Base-by-base conservation (phyloP, 2,797 vertebrate genomes). In the Darevskia mixta region DNA sequence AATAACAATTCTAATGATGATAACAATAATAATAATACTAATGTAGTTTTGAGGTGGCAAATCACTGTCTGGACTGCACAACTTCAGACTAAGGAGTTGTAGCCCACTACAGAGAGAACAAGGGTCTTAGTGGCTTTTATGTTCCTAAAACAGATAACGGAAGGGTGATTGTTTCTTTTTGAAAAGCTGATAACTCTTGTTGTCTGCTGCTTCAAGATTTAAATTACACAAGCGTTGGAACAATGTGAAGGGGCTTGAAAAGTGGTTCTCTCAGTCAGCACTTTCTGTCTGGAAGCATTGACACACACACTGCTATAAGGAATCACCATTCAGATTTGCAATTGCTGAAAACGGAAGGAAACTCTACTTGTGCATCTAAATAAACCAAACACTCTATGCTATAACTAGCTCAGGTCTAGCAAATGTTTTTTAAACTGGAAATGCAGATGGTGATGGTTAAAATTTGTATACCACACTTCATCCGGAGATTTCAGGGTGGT, bases 121-220 rank as follows among this genome's bases (percentile, higher is more conserved):
- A 49, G 27, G 49, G 13, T 11, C 15, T 18, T 17, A 29, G 1
- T 8, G 27, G 1, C 20, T 76, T 29, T 69, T n/a, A n/a, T 82
- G 43, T 71, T 71, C 5, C 23, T 55, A 79, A 43, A 86, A 35
- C 18, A 78, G 38, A 86, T 35, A 8, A 45, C 32, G 15, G 55
- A 18, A 11, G 7, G 38, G 17, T 25, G 10, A 3, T 41, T 23
- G 23, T 80, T 45, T 89, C 11, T 64, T 78, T 92, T 86, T 89
- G 61, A 82, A 64, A 45, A 17, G 80, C 25, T 84, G 61, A 11
- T 73, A 71, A 38, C 45, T 79, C 13, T 77, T 7, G 8, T 77
- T 13, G 3, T 86, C 3, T 43, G 32, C 8, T 32, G 64, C 84
- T 67, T 88, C 10, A 61, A 79, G 3, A 82, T n/a, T 87, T 94